Conservation (phyloP, 30 jellyfish, hydroid and myxozoan species). For the Morbakka virulenta region DNA sequence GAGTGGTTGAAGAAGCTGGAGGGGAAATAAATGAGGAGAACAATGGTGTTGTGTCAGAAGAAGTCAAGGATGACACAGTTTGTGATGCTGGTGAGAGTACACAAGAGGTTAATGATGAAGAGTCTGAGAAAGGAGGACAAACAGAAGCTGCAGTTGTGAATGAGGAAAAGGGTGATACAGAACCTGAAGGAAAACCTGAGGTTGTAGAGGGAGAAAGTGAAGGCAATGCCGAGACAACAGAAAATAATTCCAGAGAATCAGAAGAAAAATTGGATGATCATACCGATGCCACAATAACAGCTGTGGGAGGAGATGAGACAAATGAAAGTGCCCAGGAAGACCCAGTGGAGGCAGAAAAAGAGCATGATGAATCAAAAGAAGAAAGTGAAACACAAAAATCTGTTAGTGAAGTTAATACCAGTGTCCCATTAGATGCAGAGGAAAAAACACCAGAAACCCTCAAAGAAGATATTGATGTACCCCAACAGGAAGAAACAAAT, state of each 20-base stretch:
- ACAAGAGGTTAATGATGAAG: background rate
- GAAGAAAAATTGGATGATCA: conserved; percentile 6
- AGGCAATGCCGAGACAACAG: background rate
- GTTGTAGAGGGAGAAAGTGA: background rate
- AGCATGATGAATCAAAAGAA: too few species aligned
- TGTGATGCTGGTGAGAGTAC: background rate
- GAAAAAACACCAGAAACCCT: background rate
- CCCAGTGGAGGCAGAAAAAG: too few species aligned
- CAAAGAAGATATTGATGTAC: background rate
- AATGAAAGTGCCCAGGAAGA: background rate
- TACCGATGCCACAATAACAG: background rate
- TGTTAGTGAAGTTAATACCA: too few species aligned
- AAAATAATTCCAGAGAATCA: background rate
- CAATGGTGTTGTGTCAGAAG: background rate
- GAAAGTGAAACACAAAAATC: too few species aligned
- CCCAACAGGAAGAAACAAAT: background rate
- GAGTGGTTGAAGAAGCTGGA: background rate
- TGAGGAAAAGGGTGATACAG: too few species aligned
- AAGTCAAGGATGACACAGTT: background rate
- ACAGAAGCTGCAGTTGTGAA: background rate
- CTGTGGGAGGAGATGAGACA: background rate
- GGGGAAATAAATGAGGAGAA: background rate
- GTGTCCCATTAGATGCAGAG: too few species aligned
- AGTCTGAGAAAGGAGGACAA: background rate
- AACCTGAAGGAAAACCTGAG: background rate